A percentile compares a stretch with the other conserved stretches of the same genome.
These are phyloP conservation scores for Hippoglossus stenolepis DNA, from an alignment of 2,113 vertebrate genomes.

Conservation along the genomic window DNA sequence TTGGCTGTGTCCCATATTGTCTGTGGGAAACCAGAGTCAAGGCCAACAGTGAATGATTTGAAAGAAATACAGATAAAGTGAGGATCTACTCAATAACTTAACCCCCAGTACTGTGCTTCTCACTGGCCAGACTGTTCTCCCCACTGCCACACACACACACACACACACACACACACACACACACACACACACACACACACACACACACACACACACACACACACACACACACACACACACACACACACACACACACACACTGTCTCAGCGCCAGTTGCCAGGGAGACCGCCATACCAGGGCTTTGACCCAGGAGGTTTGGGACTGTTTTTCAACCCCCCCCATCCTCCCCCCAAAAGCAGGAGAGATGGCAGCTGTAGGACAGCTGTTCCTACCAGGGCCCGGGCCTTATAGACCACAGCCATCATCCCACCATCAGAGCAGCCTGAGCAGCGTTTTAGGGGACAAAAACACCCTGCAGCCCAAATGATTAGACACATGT, in stretches of 20 bases:
- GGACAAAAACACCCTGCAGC: slow-evolving; percentile 63
- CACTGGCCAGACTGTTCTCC: slow-evolving; percentile 86
- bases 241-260: slow-evolving; percentile 31
- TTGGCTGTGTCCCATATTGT: neutral
- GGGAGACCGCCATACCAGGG: slow-evolving; percentile 95
- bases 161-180: slow-evolving; percentile 6
- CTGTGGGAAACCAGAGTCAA: slow-evolving; percentile 5
- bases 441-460: slow-evolving; percentile 49
- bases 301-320: slow-evolving; percentile 91
- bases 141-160: slow-evolving; percentile 43
- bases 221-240: neutral
- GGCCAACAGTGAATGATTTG: slow-evolving; percentile 2
- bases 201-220: no score
- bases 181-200: slow-evolving; percentile 26
- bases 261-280: slow-evolving; percentile 89
- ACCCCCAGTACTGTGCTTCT: slow-evolving; percentile 69
- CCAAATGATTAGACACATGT: slow-evolving; percentile 59
- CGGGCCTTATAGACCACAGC: slow-evolving; percentile 59
- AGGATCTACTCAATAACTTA: slow-evolving; percentile 40
- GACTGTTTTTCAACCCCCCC: slow-evolving; percentile 77
- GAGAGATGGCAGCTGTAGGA: slow-evolving; percentile 92
- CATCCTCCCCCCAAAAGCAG: slow-evolving; percentile 80
- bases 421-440: slow-evolving; percentile 55
- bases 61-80: slow-evolving; percentile 45
- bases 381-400: slow-evolving; percentile 88